Conservation (phyloP, 1,140 invertebrate species). For the Arion vulgaris region DNA sequence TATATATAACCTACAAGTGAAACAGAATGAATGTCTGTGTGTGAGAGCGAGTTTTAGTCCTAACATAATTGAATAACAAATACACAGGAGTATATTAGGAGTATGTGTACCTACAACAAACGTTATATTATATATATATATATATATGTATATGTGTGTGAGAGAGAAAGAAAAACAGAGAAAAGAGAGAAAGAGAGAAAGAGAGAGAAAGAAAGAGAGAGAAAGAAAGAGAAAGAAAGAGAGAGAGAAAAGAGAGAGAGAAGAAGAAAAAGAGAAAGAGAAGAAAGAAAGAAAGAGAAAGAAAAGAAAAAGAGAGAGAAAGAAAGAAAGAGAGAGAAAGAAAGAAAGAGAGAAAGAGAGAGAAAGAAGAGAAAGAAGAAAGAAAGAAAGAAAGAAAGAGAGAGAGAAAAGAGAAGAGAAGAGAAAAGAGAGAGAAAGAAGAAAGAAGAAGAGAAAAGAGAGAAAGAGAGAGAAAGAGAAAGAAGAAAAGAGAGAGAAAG, state of each 20-base stretch:
- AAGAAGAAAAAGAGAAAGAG: not conserved
- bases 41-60: no score
- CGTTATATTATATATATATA: no score
- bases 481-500: no score
- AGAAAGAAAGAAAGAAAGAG: not conserved
- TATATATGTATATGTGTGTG: no score
- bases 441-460: not conserved
- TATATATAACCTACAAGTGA: no score
- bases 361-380: slow-evolving; percentile 5
- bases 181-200: slow-evolving; percentile 9
- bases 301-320: not conserved
- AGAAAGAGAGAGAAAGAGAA: no score
- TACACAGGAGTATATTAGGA: no score
- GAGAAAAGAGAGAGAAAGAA: not conserved
- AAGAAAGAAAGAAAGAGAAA: not conserved
- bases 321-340: slow-evolving; percentile 19
- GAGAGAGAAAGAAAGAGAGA: not conserved
- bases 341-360: slow-evolving; percentile 13
- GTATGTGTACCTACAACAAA: no score
- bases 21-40: no score
- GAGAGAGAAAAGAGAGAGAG: not conserved
- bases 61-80: no score
- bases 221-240: not conserved
- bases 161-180: not conserved
- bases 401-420: not conserved